Conservation (phyloP, 2,797 vertebrate genomes). For the Syndactyla subalaris region DNA sequence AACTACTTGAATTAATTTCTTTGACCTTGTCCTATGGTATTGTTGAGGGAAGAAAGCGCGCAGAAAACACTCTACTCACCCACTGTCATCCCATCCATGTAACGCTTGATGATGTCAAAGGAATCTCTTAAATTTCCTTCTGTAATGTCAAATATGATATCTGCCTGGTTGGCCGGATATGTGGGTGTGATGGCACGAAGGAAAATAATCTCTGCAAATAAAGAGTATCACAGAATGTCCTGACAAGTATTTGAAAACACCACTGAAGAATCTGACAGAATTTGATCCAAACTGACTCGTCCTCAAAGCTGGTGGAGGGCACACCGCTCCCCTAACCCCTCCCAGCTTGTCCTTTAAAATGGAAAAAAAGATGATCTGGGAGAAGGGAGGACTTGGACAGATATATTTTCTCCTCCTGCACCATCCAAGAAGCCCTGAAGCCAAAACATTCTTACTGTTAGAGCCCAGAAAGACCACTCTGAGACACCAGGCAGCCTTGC, state of each 20-base stretch:
- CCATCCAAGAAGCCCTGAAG: not conserved
- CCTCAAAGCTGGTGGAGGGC: not conserved
- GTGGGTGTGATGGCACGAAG: constrained; percentile 89
- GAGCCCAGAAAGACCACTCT: not conserved
- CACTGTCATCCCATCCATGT: constrained; percentile 88
- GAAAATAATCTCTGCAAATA: constrained; percentile 92
- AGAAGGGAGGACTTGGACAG: not conserved
- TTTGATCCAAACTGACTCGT: not conserved
- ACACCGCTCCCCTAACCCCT: no score
- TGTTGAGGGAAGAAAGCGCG: not conserved
- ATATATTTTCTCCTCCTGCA: not conserved
- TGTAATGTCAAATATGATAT: constrained; percentile 93
- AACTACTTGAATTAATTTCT: not conserved
- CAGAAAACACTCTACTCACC: constrained; percentile 82
- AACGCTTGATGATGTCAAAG: constrained; percentile 93
- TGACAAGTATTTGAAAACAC: not conserved
- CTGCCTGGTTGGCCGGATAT: constrained; percentile 81
- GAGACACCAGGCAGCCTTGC: not conserved
- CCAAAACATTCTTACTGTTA: not conserved
- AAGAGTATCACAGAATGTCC: not conserved
- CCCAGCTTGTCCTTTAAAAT: not conserved
- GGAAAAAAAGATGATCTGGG: not conserved
- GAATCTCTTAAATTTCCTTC: constrained; percentile 92
- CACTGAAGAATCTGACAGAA: not conserved
- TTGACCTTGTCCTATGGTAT: not conserved